Base-by-base conservation (phyloP, 1,140 invertebrate genomes). In the Theocolax elegans region DNA sequence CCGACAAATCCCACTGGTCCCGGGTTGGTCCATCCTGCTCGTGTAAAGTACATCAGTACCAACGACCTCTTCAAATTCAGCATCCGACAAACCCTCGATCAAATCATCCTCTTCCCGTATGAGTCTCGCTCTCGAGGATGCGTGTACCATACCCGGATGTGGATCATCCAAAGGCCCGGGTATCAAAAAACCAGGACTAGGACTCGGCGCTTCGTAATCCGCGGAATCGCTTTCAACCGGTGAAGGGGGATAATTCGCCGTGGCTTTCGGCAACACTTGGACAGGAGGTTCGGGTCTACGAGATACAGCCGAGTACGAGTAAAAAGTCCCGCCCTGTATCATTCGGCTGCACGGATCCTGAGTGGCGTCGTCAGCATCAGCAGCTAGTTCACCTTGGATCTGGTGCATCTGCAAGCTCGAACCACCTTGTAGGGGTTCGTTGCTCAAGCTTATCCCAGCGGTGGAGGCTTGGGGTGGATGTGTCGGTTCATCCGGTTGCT, bases 191-290 rank as follows among this genome's bases (percentile, higher is more conserved):
- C 4, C 10, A 6, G 31, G 10, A 4, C 4, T 6, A n/a, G n/a
- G n/a, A 6, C 77, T 76, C 2, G 83, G 84, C 58, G 83, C 83
- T 71, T 86, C 85, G 74, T 86, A 85, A 19, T 86, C 83, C 1
- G 80, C 83, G 0, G 82, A 84, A 53, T 85, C 85, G 60, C 83
- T 83, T 31, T 72, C 70, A 51, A 80, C 79, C 3, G 81, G 81
- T 15, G 81, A 83, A 8, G 46, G 53, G 3, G n/a, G 48, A 12
- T 71, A 63, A 72, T 17, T 19, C 68, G 4, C 79, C 74, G 27
- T 8, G 10, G 69, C 79, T 84, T 71, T 73, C 82, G 69, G 46
- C 12, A 38, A 8, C 12, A 27, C 38, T 10, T 31, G 60, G 3
- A 25, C 10, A 35, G 31, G 31, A 6, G 10, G 10, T 10, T 4